A percentile compares a stretch with the other conserved stretches of the same genome.
Evolutionary conservation across 1,140 invertebrate genomes (phyloP).

Genomic region (Heliconius melpomene): DNA sequence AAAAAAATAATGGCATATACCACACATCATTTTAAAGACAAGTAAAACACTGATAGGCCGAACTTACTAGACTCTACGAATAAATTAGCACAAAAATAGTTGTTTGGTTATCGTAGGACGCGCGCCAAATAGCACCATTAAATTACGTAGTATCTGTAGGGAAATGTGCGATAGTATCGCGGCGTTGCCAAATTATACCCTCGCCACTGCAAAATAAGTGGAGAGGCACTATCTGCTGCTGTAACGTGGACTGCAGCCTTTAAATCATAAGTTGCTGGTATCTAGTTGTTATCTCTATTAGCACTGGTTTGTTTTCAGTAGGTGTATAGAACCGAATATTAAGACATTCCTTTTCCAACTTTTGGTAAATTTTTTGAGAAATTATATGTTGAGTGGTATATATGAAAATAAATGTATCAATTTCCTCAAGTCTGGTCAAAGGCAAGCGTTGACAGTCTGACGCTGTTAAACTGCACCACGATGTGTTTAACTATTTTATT

Average conservation of each 20-base stretch:
- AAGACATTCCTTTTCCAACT: no score
- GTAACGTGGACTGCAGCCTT: neutral
- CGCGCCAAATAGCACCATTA: slow-evolving; percentile 70
- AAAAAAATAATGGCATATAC: neutral
- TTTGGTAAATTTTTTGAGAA: no score
- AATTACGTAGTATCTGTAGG: slow-evolving; percentile 71
- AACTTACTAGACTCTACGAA: slow-evolving; percentile 11
- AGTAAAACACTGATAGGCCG: neutral
- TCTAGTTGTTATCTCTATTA: neutral
- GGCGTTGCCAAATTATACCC: slow-evolving; percentile 74
- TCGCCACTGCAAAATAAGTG: slow-evolving; percentile 68
- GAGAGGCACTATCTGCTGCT: slow-evolving; percentile 29
- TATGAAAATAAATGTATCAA: no score
- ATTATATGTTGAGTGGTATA: no score
- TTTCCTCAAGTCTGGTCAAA: no score
- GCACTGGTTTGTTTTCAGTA: neutral
- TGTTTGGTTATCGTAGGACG: slow-evolving; percentile 54
- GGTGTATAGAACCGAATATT: no score
- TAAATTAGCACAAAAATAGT: slow-evolving; percentile 52
- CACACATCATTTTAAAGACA: neutral
- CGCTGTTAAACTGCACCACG: no score
- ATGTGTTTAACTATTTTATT: no score
- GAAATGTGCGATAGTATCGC: slow-evolving; percentile 68
- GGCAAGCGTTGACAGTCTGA: no score
- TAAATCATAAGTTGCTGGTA: slow-evolving; percentile 11